Evolutionary conservation across 1,140 invertebrate species (phyloP).

Genomic region (Bacillus rossius): DNA sequence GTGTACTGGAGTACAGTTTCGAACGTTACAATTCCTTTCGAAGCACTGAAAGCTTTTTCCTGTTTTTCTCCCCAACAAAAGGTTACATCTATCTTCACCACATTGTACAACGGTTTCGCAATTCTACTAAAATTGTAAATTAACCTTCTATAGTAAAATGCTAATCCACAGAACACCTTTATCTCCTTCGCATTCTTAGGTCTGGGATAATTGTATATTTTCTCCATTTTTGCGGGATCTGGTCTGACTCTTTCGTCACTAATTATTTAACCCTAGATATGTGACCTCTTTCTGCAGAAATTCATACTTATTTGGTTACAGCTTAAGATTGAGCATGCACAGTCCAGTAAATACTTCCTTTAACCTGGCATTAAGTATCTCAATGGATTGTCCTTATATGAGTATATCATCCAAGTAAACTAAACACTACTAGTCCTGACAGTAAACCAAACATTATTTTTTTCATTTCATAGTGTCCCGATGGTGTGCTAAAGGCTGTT

Average conservation of each 20-base stretch:
- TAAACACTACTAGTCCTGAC: slow-evolving; percentile 28
- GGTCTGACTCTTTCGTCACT: slow-evolving; percentile 20
- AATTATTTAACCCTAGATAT: slow-evolving; percentile 29
- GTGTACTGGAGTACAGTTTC: slow-evolving; percentile 14
- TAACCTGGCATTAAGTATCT: slow-evolving; percentile 39
- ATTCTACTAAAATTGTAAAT: slow-evolving; percentile 24
- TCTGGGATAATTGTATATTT: slow-evolving; percentile 18
- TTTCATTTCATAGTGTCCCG: slow-evolving; percentile 31
- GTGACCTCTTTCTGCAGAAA: slow-evolving; percentile 28
- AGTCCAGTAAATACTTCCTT: slow-evolving; percentile 32
- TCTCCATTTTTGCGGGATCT: slow-evolving; percentile 19
- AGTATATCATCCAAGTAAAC: slow-evolving; percentile 46
- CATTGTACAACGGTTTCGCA: slow-evolving; percentile 24
- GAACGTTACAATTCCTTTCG: slow-evolving; percentile 7
- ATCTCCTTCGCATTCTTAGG: slow-evolving; percentile 17
- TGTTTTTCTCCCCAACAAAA: slow-evolving; percentile 18
- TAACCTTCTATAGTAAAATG: slow-evolving; percentile 27
- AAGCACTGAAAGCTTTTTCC: slow-evolving; percentile 8
- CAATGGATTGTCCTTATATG: slow-evolving; percentile 32
- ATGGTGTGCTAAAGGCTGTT: slow-evolving; percentile 33
- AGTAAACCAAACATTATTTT: slow-evolving; percentile 33
- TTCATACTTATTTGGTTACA: slow-evolving; percentile 40
- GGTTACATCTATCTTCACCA: slow-evolving; percentile 24
- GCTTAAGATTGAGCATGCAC: slow-evolving; percentile 32
- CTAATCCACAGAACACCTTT: not conserved